Percentiles rank a stretch among this genome's conserved stretches.
Evolutionary conservation across 2,113 vertebrate genomes (phyloP).

Genomic region (Myrmecophaga tridactyla): DNA sequence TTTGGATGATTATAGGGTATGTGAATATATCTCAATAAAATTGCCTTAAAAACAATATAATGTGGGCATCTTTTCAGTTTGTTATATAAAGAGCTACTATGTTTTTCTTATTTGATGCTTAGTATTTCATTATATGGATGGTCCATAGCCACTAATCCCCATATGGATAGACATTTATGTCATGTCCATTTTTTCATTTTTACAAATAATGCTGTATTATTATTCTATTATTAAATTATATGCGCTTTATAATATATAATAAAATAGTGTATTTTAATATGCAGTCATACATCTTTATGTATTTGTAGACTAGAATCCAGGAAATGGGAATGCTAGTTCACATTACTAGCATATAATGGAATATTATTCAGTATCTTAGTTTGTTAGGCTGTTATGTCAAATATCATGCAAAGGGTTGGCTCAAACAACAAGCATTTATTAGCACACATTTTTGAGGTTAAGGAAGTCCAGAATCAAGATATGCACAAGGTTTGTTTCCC

Average conservation of each 20-base stretch:
- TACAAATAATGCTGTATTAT: not conserved
- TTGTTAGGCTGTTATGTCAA: no score
- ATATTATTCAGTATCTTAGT: not conserved
- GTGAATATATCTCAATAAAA: no score
- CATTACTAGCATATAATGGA: no score
- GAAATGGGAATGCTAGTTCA: not conserved
- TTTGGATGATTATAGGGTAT: no score
- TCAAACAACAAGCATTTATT: no score
- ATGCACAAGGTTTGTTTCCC: no score
- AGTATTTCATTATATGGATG: not conserved
- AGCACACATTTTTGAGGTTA: no score
- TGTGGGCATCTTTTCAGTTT: not conserved
- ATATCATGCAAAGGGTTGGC: not conserved
- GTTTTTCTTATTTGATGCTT: conserved; percentile 12
- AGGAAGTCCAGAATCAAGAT: no score
- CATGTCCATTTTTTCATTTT: not conserved
- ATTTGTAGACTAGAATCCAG: not conserved
- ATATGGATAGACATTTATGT: not conserved
- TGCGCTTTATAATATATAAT: no score
- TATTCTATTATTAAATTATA: no score
- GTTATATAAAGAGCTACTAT: not conserved
- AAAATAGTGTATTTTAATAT: not conserved
- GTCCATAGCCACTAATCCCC: not conserved
- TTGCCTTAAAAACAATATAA: no score
- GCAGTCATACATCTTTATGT: not conserved